phyloP scores from a whole-genome alignment of 2,888 invertebrate genomes.

The Orgyia antiqua region DNA sequence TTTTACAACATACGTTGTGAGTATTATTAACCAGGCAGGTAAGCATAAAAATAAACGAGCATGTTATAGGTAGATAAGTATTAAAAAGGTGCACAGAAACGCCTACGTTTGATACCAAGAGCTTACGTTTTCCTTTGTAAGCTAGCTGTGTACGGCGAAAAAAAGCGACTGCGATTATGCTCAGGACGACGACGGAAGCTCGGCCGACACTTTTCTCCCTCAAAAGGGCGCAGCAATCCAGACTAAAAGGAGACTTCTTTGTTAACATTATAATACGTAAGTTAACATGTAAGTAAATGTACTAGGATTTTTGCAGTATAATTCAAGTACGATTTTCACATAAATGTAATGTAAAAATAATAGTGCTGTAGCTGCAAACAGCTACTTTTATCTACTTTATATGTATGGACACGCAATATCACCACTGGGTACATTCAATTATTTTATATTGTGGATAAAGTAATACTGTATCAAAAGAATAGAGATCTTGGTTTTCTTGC shows the following conservation, averaged over 20 bases:
- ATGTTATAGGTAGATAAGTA: constrained; percentile 9
- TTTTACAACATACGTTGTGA: too few relatives aligned
- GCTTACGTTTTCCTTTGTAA: constrained; percentile 35
- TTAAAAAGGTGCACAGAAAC: constrained; percentile 21
- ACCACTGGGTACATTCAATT: too few relatives aligned
- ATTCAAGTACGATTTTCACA: too few relatives aligned
- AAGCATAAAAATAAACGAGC: neutral
- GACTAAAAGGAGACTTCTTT: constrained; percentile 33
- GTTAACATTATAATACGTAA: constrained; percentile 25
- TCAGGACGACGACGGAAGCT: constrained; percentile 32
- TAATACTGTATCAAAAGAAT: too few relatives aligned
- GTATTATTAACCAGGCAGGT: too few relatives aligned
- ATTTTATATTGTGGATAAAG: too few relatives aligned
- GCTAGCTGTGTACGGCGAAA: constrained; percentile 25
- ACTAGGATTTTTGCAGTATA: too few relatives aligned
- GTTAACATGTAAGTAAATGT: constrained; percentile 4
- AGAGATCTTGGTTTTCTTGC: too few relatives aligned
- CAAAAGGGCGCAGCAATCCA: constrained; percentile 38
- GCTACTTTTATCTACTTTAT: too few relatives aligned
- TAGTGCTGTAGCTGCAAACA: too few relatives aligned
- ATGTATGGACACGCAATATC: too few relatives aligned
- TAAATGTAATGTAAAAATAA: too few relatives aligned
- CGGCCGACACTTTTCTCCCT: constrained; percentile 28
- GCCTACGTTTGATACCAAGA: constrained; percentile 27
- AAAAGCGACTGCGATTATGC: constrained; percentile 40